Base-by-base conservation (phyloP, 2,113 vertebrate genomes). In the Apeltes quadracus region DNA sequence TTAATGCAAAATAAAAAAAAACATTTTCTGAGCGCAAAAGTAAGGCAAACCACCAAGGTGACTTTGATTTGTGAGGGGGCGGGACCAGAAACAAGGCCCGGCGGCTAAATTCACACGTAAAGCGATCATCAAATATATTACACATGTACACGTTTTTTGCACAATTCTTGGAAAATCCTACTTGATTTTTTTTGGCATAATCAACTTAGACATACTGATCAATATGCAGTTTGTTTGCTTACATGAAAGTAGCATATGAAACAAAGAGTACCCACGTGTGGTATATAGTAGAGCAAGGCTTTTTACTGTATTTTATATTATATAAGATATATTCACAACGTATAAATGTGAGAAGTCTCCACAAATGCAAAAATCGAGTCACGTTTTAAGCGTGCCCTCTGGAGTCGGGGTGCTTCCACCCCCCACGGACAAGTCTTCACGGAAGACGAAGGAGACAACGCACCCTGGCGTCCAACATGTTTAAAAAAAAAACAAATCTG, bases 371-470 rank as follows among this genome's bases (percentile, higher is more conserved):
- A 29, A 93, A 93, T 90, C 27, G 72, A 92, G 91, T 91, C 86
- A 85, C 66, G 78, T 87, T 85, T 79, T 82, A 72, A 73, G 76
- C 79, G 90, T 92, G 91, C 91, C 90, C 56, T 87, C 51, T 77
- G 84, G 88, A 87, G 77, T 75, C 71, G 74, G 83, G 86, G 29
- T 76, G 78, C 76, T 71, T 82, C 23, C 9, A 76, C 85, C 90
- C 87, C 81, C 82, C 77, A 78, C 86, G 86, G 89, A 92, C 90
- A 81, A 81, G 95, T 98, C 97, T 98, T 99, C 97, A 98, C 88
- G 94, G 97, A 99, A 99, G 97, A 98, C 95, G 90, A 82, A 61
- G 72, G 80, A 83, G 78, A 78, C 59, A 8, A 43, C 15, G 75
- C 79, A 76, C 90, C 69, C 78, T 79, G 18, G 69, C 85, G 90